Evolutionary conservation across 2,797 vertebrate genomes (phyloP).

Genomic region (Arnoldichthys spilopterus): DNA sequence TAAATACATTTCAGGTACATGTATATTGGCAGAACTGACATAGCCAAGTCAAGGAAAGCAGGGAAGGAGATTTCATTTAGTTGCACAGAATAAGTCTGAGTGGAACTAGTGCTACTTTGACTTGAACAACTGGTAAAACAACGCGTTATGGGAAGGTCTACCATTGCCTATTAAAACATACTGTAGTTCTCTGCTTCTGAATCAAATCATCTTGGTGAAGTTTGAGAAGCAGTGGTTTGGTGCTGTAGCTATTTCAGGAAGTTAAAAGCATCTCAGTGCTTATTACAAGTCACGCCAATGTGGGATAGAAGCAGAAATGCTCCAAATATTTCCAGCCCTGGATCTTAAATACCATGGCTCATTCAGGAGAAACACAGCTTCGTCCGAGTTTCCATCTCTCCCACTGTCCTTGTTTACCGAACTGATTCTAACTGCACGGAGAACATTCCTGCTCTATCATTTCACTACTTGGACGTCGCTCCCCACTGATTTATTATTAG

Average conservation of each 20-base stretch:
- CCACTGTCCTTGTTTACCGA: background rate
- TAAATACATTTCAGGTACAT: too few relatives aligned
- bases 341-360: background rate
- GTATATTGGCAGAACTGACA: too few relatives aligned
- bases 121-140: too few relatives aligned
- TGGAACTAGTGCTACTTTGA: too few relatives aligned
- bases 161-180: background rate
- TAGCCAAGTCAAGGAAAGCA: too few relatives aligned
- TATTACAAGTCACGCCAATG: background rate
- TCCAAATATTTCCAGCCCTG: background rate
- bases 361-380: background rate
- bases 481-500: slow-evolving; percentile 4
- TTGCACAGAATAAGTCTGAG: too few relatives aligned
- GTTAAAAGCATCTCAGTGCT: background rate
- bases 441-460: background rate
- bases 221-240: background rate
- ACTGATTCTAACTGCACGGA: background rate
- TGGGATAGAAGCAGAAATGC: background rate
- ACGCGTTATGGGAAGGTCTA: too few relatives aligned
- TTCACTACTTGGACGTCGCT: background rate
- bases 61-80: too few relatives aligned
- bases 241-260: slow-evolving; percentile 1
- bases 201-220: background rate
- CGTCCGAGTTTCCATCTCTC: background rate
- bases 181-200: background rate